phyloP scores from a whole-genome alignment of 2,797 vertebrate species.

The Salarias fasciatus region DNA sequence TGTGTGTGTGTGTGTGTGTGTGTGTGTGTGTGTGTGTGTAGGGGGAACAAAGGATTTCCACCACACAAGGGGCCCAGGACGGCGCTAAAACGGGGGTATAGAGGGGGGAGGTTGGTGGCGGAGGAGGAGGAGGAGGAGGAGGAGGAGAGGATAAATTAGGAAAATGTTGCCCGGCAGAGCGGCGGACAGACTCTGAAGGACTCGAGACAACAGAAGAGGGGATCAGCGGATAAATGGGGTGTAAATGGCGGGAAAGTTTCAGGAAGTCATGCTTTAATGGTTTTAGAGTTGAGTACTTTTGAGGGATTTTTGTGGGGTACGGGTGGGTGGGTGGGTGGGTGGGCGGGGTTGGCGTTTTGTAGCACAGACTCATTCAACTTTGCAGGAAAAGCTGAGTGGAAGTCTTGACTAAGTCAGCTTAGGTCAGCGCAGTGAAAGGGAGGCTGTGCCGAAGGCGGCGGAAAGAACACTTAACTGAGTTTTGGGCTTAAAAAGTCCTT shows the following conservation, averaged over 20 bases:
- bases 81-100: slow-evolving; percentile 18
- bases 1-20: slow-evolving; percentile 34
- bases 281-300: slow-evolving; percentile 68
- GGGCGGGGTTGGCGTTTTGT: slow-evolving; percentile 23
- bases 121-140: background rate
- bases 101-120: background rate
- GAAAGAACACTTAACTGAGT: slow-evolving; percentile 50
- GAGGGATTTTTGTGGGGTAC: slow-evolving; percentile 28
- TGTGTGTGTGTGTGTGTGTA: too few relatives aligned
- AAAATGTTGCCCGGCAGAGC: slow-evolving; percentile 47
- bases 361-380: slow-evolving; percentile 51
- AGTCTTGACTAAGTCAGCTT: slow-evolving; percentile 60
- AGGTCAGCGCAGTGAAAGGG: slow-evolving; percentile 55
- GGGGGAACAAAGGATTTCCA: slow-evolving; percentile 73
- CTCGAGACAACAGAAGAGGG: slow-evolving; percentile 54
- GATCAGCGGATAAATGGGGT: slow-evolving; percentile 67
- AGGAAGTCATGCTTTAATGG: slow-evolving; percentile 77
- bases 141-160: slow-evolving; percentile 52
- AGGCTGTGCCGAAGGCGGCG: slow-evolving; percentile 18
- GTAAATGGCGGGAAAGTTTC: slow-evolving; percentile 65
- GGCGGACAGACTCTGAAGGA: slow-evolving; percentile 40
- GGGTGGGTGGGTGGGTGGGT: too few relatives aligned
- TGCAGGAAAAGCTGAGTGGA: slow-evolving; percentile 46
- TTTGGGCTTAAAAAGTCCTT: slow-evolving; percentile 39
- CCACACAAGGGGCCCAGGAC: slow-evolving; percentile 71